Conservation (phyloP, 2,797 vertebrate species). For the Podarcis siculus region DNA sequence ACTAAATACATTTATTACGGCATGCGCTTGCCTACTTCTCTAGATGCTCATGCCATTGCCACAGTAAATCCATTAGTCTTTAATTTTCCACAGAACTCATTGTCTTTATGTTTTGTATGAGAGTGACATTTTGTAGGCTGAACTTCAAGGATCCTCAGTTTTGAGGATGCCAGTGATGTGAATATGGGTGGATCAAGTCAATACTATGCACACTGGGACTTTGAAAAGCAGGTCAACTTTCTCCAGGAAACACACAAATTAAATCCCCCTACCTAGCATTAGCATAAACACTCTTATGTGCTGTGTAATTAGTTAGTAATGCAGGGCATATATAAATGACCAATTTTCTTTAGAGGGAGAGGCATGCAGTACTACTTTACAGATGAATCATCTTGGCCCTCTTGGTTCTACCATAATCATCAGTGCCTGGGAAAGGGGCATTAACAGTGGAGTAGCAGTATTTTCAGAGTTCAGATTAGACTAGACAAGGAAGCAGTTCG, state of each 20-base stretch:
- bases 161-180: not conserved
- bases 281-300: not conserved
- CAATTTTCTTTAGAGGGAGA: not conserved
- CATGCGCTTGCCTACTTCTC: not conserved
- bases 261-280: not conserved
- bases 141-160: not conserved
- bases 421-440: no score
- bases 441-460: not conserved
- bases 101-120: not conserved
- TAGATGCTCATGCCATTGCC: not conserved
- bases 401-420: not conserved
- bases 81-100: not conserved
- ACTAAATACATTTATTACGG: not conserved
- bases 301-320: not conserved
- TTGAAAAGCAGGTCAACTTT: not conserved
- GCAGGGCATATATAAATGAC: not conserved
- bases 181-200: not conserved
- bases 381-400: not conserved
- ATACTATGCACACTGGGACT: not conserved
- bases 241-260: not conserved
- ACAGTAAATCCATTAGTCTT: not conserved
- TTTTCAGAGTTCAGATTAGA: not conserved
- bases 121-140: not conserved
- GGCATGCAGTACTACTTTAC: not conserved
- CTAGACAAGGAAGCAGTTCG: not conserved